A percentile compares a stretch with the other conserved stretches of the same genome.
Conservation (phyloP, 2,113 vertebrate species). For the Poeciliopsis turrubarensis region DNA sequence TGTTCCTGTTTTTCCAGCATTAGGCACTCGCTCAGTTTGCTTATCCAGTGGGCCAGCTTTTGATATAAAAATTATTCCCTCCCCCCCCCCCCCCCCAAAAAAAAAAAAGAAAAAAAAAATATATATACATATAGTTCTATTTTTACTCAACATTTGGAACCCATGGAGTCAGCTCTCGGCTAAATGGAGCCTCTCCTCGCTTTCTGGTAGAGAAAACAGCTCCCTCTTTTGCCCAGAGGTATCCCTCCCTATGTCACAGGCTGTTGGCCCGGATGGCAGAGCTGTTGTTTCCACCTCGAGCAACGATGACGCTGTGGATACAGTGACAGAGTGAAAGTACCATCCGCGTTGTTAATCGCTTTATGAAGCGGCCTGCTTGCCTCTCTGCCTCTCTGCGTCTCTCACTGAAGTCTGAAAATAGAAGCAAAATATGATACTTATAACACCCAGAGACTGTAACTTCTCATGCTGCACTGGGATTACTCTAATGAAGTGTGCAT, state of each 20-base stretch:
- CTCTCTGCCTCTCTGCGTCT: conserved; percentile 22
- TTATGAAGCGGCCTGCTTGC: conserved; percentile 57
- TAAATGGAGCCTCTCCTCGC: conserved; percentile 4
- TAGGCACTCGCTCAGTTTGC: too few species aligned
- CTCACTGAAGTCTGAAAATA: conserved; percentile 73
- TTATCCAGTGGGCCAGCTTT: neutral
- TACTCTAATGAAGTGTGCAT: neutral
- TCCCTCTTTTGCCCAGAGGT: conserved; percentile 26
- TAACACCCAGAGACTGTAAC: conserved; percentile 48
- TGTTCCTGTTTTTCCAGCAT: too few species aligned
- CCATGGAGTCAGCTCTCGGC: neutral
- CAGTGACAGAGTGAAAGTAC: conserved; percentile 70
- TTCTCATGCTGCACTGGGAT: neutral
- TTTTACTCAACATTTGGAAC: neutral
- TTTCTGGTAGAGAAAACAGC: conserved; percentile 36
- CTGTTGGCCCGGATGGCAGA: conserved; percentile 41
- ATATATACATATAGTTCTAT: neutral
- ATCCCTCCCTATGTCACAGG: conserved; percentile 35
- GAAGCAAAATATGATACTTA: conserved; percentile 57
- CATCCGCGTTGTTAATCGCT: conserved; percentile 76
- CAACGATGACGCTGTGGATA: conserved; percentile 67
- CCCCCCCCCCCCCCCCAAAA: too few species aligned
- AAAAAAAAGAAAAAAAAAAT: too few species aligned
- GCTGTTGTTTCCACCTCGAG: conserved; percentile 60
- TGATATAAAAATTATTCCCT: neutral